Percentiles rank a stretch among this genome's conserved stretches.
These are phyloP conservation scores for Ooceraea biroi DNA, from an alignment of 1,140 invertebrate genomes.

Conservation along the genomic window DNA sequence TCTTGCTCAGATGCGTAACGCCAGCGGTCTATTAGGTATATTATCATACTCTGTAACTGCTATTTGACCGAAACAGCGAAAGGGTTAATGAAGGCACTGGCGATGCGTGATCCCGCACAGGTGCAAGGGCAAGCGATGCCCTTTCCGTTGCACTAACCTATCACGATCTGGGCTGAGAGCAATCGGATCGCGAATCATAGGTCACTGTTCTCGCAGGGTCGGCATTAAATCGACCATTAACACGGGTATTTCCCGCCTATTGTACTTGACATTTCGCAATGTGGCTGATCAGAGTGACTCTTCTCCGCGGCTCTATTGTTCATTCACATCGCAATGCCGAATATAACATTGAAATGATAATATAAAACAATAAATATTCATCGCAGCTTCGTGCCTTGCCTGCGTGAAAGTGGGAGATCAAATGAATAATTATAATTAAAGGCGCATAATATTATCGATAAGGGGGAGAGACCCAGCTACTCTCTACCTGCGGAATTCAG, in stretches of 20 bases:
- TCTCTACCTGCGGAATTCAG: background rate
- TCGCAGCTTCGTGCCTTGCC: too few species aligned
- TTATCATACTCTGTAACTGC: too few species aligned
- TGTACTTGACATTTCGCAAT: conserved; percentile 25
- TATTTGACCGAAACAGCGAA: too few species aligned
- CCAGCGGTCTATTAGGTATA: too few species aligned
- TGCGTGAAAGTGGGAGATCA: background rate
- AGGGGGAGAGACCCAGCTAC: background rate
- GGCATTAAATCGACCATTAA: conserved; percentile 50
- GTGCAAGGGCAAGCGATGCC: conserved; percentile 52
- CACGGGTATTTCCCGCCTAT: background rate
- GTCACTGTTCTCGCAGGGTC: conserved; percentile 67
- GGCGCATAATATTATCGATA: background rate
- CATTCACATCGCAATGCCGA: background rate
- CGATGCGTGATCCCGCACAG: conserved; percentile 2
- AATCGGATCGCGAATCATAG: conserved; percentile 65
- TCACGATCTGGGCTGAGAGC: conserved; percentile 74
- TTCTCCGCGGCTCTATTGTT: background rate
- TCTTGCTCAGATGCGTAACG: too few species aligned
- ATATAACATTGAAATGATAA: background rate
- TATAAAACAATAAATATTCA: background rate
- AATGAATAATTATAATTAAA: background rate
- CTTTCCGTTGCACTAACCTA: conserved; percentile 72
- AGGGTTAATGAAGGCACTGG: too few species aligned
- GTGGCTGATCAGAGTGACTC: background rate